Evolutionary conservation across 2,888 invertebrate species (phyloP).

Genomic region (Morpho helenor): DNA sequence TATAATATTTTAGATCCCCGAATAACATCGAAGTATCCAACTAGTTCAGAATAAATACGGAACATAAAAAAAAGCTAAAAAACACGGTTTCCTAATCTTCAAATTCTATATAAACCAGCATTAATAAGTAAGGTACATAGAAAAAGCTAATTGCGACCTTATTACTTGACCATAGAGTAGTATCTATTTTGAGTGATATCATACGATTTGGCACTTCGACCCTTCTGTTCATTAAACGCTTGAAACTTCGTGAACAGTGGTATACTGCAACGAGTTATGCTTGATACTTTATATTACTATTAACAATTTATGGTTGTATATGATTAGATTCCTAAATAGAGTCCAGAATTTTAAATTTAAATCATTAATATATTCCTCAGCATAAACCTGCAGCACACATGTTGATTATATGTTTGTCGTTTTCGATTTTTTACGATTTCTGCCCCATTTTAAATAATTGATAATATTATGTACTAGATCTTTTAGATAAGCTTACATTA

Average conservation of each 20-base stretch:
- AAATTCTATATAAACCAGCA: conserved; percentile 66
- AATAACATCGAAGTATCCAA: conserved; percentile 7
- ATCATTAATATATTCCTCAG: no score
- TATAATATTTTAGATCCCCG: background rate
- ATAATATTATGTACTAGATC: no score
- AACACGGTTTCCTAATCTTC: conserved; percentile 68
- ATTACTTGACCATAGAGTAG: conserved; percentile 14
- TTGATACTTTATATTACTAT: conserved; percentile 49
- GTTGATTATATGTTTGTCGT: no score
- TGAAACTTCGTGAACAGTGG: conserved; percentile 66
- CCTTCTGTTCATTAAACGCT: conserved; percentile 45
- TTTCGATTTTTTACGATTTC: no score
- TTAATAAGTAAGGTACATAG: conserved; percentile 63
- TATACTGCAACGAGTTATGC: conserved; percentile 31
- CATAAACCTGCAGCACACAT: no score
- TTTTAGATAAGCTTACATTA: no score
- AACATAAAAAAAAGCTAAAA: conserved; percentile 45
- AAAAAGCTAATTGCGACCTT: conserved; percentile 32
- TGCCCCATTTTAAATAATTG: no score
- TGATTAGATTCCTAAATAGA: no score
- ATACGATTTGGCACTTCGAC: conserved; percentile 36
- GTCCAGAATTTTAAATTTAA: no score
- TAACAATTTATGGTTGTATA: background rate
- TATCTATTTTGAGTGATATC: conserved; percentile 33
- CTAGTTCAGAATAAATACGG: conserved; percentile 36